Percentiles rank a stretch among this genome's conserved stretches.
Conservation (phyloP, 2,113 vertebrate species). For the Carlito syrichta region DNA sequence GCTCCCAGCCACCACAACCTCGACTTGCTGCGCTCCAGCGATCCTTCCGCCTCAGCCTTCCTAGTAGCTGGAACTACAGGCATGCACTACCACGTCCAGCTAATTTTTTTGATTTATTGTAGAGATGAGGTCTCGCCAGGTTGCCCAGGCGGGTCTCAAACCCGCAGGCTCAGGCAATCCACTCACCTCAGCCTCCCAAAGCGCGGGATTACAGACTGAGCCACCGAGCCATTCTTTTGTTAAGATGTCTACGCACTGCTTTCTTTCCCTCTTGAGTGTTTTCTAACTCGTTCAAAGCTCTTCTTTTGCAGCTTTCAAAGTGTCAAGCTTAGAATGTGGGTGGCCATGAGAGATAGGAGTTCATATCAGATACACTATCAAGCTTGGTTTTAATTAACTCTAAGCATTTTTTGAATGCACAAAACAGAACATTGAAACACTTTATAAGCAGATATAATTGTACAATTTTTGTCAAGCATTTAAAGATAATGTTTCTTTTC, state of each 20-base stretch:
- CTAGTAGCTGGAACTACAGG: no score
- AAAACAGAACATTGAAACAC: background rate
- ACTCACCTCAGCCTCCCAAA: no score
- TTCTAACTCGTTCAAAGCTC: background rate
- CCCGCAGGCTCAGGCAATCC: no score
- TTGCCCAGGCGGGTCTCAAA: no score
- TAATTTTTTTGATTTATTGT: no score
- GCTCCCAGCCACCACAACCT: no score
- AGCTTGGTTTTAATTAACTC: conserved; percentile 7
- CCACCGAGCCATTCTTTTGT: no score
- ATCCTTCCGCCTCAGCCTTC: no score
- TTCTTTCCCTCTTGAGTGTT: background rate
- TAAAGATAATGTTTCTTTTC: background rate
- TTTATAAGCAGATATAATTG: background rate
- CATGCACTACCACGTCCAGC: no score
- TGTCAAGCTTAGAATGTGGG: background rate
- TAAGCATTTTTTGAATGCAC: background rate
- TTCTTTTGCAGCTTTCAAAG: conserved; percentile 2
- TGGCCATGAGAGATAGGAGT: background rate
- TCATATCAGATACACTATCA: background rate
- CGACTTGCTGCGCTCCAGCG: no score
- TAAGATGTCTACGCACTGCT: background rate
- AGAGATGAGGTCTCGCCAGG: no score
- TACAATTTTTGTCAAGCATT: background rate
- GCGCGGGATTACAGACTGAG: no score